Evolutionary conservation across 1,140 invertebrate species (phyloP).

Genomic region (Gryon sp.): DNA sequence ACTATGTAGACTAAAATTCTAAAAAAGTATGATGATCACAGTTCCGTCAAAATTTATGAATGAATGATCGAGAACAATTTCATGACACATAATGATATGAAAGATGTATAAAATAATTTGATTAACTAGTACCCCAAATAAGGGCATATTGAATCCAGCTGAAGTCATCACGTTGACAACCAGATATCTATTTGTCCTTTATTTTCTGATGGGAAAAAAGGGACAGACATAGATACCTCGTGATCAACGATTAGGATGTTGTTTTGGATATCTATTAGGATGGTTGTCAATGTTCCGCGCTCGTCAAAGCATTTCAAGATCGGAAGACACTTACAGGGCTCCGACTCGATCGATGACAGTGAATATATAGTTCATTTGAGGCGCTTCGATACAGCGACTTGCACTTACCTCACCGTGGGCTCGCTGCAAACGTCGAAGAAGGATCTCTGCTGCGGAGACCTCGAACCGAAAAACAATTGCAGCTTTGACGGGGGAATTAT

Average conservation of each 20-base stretch:
- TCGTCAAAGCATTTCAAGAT: slow-evolving; percentile 39
- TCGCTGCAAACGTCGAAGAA: slow-evolving; percentile 64
- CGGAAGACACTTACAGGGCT: slow-evolving; percentile 34
- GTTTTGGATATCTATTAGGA: slow-evolving; percentile 22
- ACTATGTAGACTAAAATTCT: too few relatives aligned
- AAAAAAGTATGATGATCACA: too few relatives aligned
- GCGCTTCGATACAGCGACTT: slow-evolving; percentile 30
- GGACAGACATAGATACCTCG: slow-evolving; percentile 9
- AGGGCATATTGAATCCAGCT: too few relatives aligned
- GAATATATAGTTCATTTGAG: slow-evolving; percentile 44
- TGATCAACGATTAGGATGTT: background rate
- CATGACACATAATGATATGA: too few relatives aligned
- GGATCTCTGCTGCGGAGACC: slow-evolving; percentile 70
- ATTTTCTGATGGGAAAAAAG: background rate
- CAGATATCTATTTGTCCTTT: slow-evolving; percentile 11
- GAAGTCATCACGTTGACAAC: slow-evolving; percentile 1
- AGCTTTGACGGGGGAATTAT: slow-evolving; percentile 65
- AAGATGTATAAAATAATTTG: too few relatives aligned
- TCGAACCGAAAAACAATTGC: slow-evolving; percentile 76
- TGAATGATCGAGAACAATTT: too few relatives aligned
- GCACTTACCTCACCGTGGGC: slow-evolving; percentile 73
- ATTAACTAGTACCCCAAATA: too few relatives aligned
- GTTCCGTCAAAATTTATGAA: too few relatives aligned
- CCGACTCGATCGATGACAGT: slow-evolving; percentile 53
- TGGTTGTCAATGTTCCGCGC: slow-evolving; percentile 10